Conservation (phyloP, 2,113 vertebrate genomes). For the Phalacrocorax aristotelis region DNA sequence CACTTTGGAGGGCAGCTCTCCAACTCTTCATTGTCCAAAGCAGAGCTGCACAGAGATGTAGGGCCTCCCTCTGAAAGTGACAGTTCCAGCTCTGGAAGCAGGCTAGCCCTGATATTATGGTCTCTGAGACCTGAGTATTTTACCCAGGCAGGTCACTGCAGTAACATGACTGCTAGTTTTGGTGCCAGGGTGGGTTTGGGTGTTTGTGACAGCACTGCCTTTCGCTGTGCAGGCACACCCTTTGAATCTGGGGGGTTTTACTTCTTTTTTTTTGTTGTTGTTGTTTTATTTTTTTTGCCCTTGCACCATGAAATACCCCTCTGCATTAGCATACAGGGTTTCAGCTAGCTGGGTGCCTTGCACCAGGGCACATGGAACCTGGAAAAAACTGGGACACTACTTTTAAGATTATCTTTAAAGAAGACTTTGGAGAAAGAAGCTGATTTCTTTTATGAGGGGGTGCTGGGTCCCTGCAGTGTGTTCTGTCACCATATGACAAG, state of each 20-base stretch:
- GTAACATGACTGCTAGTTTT: background rate
- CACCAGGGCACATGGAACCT: background rate
- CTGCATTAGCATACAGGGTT: background rate
- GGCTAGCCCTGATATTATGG: background rate
- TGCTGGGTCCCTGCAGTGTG: conserved; percentile 7
- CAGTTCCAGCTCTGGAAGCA: background rate
- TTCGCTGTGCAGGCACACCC: background rate
- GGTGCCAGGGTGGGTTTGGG: background rate
- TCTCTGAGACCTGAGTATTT: background rate
- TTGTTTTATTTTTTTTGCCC: background rate
- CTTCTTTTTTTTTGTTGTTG: fast-evolving
- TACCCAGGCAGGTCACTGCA: background rate
- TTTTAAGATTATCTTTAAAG: background rate
- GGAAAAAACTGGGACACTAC: background rate
- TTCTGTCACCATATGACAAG: conserved; percentile 48
- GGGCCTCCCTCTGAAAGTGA: background rate
- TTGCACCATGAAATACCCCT: background rate
- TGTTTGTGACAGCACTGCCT: background rate
- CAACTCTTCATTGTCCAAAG: background rate
- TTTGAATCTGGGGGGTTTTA: background rate
- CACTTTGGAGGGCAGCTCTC: background rate
- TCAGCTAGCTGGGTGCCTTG: background rate
- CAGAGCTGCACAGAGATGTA: background rate
- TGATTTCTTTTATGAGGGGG: background rate
- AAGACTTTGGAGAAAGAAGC: background rate